Conservation (phyloP, 2,113 vertebrate genomes). For the Zootoca vivipara region DNA sequence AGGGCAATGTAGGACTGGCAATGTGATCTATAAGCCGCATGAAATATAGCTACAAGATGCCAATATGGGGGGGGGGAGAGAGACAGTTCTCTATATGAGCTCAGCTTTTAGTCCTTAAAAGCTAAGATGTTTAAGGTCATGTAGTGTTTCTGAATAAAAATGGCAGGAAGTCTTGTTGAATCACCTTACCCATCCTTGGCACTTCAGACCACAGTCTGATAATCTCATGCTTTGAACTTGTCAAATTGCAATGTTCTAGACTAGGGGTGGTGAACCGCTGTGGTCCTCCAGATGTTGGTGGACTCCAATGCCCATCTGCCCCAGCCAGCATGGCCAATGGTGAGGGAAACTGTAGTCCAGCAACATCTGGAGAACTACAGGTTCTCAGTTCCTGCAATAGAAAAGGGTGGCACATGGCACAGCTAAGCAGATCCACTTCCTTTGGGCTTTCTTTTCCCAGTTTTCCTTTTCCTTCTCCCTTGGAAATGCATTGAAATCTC, state of each 20-base stretch:
- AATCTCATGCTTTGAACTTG: not conserved
- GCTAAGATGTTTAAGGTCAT: not conserved
- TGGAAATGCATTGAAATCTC: not conserved
- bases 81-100: not conserved
- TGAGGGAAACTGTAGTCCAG: not conserved
- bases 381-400: not conserved
- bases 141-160: constrained; percentile 31
- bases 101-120: not conserved
- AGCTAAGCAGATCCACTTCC: not conserved
- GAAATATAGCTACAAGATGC: not conserved
- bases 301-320: not conserved
- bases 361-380: not conserved
- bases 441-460: not conserved
- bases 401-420: not conserved
- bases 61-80: too few relatives aligned
- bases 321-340: not conserved
- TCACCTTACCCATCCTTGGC: constrained; percentile 12
- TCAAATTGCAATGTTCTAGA: not conserved
- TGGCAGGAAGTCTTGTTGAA: not conserved
- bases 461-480: not conserved
- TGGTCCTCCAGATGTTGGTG: not conserved
- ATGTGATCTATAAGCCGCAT: not conserved
- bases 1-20: not conserved
- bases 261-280: too few relatives aligned
- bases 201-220: not conserved